Evolutionary conservation across 2,888 invertebrate genomes (phyloP).

Genomic region (Lepidochitona cinerea): DNA sequence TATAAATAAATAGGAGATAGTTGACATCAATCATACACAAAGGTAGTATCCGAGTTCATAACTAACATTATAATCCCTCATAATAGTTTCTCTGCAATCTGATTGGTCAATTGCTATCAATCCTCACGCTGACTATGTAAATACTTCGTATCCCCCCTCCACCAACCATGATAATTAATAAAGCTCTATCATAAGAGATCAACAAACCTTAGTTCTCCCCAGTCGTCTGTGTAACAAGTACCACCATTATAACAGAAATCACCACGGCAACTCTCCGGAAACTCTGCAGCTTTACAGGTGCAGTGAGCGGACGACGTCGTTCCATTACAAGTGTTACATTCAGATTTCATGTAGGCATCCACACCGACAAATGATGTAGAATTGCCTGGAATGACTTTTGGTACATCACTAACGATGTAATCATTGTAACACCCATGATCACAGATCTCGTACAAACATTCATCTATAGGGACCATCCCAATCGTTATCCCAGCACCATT

Average conservation of each 20-base stretch:
- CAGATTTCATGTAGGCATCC: constrained; percentile 90
- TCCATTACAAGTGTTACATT: constrained; percentile 88
- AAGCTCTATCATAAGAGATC: too few species aligned
- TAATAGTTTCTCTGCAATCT: too few species aligned
- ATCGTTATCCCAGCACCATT: constrained; percentile 95
- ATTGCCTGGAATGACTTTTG: constrained; percentile 92
- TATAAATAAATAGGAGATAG: too few species aligned
- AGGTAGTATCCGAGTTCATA: too few species aligned
- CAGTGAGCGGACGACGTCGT: constrained; percentile 75
- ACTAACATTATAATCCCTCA: too few species aligned
- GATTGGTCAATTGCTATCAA: too few species aligned
- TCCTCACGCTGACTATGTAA: too few species aligned
- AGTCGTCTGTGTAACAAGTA: constrained; percentile 79
- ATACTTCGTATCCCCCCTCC: too few species aligned
- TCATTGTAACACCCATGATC: constrained; percentile 93
- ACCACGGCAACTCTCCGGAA: constrained; percentile 82
- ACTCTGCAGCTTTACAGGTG: constrained; percentile 73
- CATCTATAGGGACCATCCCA: constrained; percentile 95
- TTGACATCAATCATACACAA: too few species aligned
- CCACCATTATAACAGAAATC: constrained; percentile 92
- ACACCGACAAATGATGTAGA: constrained; percentile 97
- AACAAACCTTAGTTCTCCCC: constrained; percentile 53
- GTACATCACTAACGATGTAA: constrained; percentile 75
- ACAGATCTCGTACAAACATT: constrained; percentile 67
- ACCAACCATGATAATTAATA: too few species aligned